Conservation (phyloP, 2,797 vertebrate genomes). For the Artibeus jamaicensis region DNA sequence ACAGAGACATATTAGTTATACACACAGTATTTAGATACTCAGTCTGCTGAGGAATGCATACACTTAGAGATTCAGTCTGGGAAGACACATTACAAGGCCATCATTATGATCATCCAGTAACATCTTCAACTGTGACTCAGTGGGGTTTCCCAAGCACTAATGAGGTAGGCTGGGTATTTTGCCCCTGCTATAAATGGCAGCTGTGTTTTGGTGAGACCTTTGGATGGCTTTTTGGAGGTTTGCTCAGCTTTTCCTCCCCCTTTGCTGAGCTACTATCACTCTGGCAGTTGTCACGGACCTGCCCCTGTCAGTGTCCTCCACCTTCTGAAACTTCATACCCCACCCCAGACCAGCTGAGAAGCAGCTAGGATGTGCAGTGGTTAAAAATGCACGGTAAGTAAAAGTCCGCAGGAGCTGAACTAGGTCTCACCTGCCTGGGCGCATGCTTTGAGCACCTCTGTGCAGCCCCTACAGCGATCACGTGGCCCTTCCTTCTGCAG, state of each 20-base stretch:
- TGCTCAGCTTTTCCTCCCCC: neutral
- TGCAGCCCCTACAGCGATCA: fast-evolving
- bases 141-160: neutral
- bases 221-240: neutral
- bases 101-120: neutral
- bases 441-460: neutral
- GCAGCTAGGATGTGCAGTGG: neutral
- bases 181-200: neutral
- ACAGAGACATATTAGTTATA: neutral
- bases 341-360: neutral
- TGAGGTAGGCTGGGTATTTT: neutral
- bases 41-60: neutral
- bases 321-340: neutral
- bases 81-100: neutral
- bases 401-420: neutral
- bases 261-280: neutral
- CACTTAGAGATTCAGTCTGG: neutral
- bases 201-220: neutral
- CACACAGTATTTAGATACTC: neutral
- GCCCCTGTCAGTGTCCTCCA: neutral
- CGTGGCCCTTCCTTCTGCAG: neutral
- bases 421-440: neutral
- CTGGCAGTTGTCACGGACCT: neutral
- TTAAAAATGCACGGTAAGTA: neutral
- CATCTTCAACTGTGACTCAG: neutral